A percentile compares a stretch with the other conserved stretches of the same genome.
Evolutionary conservation across 1,140 invertebrate genomes (phyloP).

Genomic region (Thaumetopoea pityocampa): DNA sequence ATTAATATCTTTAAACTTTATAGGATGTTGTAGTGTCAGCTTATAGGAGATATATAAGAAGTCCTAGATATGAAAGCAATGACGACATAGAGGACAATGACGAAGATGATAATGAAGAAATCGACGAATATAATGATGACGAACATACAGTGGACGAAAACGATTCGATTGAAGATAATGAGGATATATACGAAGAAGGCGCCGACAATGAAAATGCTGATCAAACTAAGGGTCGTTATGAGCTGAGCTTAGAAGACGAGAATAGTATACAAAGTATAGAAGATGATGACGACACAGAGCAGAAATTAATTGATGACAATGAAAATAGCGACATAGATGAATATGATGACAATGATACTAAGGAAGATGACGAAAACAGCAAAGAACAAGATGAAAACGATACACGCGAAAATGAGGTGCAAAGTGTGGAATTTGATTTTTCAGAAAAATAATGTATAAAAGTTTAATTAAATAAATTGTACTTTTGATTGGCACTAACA

Average conservation of each 20-base stretch:
- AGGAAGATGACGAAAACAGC: neutral
- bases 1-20: constrained; percentile 8
- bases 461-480: constrained; percentile 10
- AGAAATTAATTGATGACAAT: constrained; percentile 31
- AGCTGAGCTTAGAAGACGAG: too few species aligned
- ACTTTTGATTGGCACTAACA: constrained; percentile 46
- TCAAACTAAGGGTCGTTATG: constrained; percentile 26
- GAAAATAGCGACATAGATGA: constrained; percentile 21
- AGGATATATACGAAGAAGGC: constrained; percentile 37
- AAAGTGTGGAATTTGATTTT: constrained; percentile 28
- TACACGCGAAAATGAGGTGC: constrained; percentile 22
- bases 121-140: constrained; percentile 37
- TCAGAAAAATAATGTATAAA: constrained; percentile 15
- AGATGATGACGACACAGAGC: constrained; percentile 29
- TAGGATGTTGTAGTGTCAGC: too few species aligned
- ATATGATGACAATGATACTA: constrained; percentile 23
- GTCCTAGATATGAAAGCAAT: constrained; percentile 25
- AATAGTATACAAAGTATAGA: too few species aligned
- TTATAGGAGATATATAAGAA: constrained; percentile 9
- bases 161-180: constrained; percentile 33
- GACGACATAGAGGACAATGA: constrained; percentile 45
- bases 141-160: constrained; percentile 35
- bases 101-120: constrained; percentile 33
- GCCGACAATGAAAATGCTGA: constrained; percentile 22
- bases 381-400: constrained; percentile 21